Evolutionary conservation across 1,140 invertebrate genomes (phyloP).

Genomic region (Drosophila pandora): DNA sequence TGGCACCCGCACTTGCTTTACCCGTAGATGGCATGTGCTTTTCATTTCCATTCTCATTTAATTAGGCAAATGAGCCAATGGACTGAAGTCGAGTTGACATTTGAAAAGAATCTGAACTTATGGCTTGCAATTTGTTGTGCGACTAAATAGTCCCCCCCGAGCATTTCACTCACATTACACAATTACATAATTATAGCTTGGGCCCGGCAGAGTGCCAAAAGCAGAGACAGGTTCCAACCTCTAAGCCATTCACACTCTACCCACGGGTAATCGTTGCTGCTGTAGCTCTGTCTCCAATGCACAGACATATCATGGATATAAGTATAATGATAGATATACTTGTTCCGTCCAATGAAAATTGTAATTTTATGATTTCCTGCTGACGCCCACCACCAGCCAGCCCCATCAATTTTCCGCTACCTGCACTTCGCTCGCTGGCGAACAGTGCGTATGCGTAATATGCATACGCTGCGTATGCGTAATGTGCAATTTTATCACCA

Average conservation of each 20-base stretch:
- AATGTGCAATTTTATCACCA: slow-evolving; percentile 49
- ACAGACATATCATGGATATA: slow-evolving; percentile 55
- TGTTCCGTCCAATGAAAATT: slow-evolving; percentile 74
- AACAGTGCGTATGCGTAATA: slow-evolving; percentile 58
- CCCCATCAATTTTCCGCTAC: slow-evolving; percentile 48
- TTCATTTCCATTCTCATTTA: slow-evolving; percentile 44
- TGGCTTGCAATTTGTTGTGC: slow-evolving; percentile 32
- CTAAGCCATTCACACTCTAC: slow-evolving; percentile 65
- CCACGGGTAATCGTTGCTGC: slow-evolving; percentile 61
- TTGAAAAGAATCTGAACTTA: slow-evolving; percentile 40
- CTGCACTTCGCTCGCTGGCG: slow-evolving; percentile 6
- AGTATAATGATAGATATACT: slow-evolving; percentile 51
- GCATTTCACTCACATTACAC: slow-evolving; percentile 29
- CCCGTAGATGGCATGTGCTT: slow-evolving; percentile 11
- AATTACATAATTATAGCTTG: slow-evolving; percentile 57
- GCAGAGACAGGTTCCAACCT: slow-evolving; percentile 44
- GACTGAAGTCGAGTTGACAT: slow-evolving; percentile 49
- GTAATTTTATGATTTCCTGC: slow-evolving; percentile 71
- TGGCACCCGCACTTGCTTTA: slow-evolving; percentile 55
- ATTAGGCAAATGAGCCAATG: slow-evolving; percentile 59
- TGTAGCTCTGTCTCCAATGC: slow-evolving; percentile 50
- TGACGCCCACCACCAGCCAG: slow-evolving; percentile 54
- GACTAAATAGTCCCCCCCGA: slow-evolving; percentile 15
- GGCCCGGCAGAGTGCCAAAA: slow-evolving; percentile 26
- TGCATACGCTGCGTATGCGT: slow-evolving; percentile 61